Evolutionary conservation across 1,140 invertebrate species (phyloP).

Genomic region (Drosophila prosaltans): DNA sequence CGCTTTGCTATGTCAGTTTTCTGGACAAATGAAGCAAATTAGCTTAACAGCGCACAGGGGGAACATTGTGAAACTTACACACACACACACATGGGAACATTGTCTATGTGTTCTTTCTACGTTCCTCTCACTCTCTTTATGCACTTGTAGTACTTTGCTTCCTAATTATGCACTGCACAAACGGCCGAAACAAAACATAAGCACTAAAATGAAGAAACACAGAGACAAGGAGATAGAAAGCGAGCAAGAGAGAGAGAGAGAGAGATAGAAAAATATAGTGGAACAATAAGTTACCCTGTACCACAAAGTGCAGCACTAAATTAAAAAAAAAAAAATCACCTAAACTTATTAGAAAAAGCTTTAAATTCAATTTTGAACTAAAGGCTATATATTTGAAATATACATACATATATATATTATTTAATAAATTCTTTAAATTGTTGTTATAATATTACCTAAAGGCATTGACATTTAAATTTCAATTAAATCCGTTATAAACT

Average conservation of each 20-base stretch:
- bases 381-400: too few species aligned
- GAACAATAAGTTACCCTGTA: background rate
- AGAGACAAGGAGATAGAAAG: background rate
- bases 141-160: constrained; percentile 66
- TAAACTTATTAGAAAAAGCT: too few species aligned
- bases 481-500: constrained; percentile 1
- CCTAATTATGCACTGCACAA: constrained; percentile 61
- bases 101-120: background rate
- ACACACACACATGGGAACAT: constrained; percentile 19
- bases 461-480: background rate
- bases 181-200: constrained; percentile 7
- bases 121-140: constrained; percentile 18
- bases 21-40: constrained; percentile 82
- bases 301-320: too few species aligned
- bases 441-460: too few species aligned
- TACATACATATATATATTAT: too few species aligned
- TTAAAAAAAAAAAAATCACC: too few species aligned
- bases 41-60: constrained; percentile 75
- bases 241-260: background rate
- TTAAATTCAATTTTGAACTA: too few species aligned
- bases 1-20: constrained; percentile 61
- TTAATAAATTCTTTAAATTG: too few species aligned
- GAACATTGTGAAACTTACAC: constrained; percentile 55
- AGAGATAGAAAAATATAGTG: background rate
- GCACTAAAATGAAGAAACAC: background rate